Evolutionary conservation across 2,888 invertebrate genomes (phyloP).

Genomic region (Trypoxylon attenuatum): DNA sequence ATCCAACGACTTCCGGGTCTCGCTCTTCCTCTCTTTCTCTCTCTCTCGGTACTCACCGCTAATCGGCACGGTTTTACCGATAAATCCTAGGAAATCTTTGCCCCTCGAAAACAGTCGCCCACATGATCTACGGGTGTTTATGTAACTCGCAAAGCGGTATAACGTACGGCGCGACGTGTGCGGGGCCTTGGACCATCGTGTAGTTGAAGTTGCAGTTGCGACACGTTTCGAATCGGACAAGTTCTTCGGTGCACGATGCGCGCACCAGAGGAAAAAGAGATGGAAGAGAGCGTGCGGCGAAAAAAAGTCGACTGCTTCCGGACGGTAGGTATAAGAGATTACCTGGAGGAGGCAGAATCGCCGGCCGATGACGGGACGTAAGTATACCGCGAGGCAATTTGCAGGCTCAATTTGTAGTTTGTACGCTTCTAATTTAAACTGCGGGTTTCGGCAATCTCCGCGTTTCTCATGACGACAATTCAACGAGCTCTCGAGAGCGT

Average conservation of each 20-base stretch:
- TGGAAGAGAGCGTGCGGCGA: not conserved
- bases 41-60: constrained; percentile 46
- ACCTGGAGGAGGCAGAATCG: constrained; percentile 3
- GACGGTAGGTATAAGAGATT: constrained; percentile 13
- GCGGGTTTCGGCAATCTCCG: constrained; percentile 69
- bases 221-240: not conserved
- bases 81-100: constrained; percentile 11
- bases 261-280: not conserved
- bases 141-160: not conserved
- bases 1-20: constrained; percentile 49
- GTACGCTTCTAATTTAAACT: constrained; percentile 70
- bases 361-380: constrained; percentile 23
- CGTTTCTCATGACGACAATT: constrained; percentile 68
- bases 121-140: not conserved
- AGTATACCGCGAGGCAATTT: constrained; percentile 65
- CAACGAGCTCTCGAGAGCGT: constrained; percentile 44
- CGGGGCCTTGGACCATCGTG: not conserved
- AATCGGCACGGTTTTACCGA: constrained; percentile 46
- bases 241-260: not conserved
- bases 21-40: too few species aligned
- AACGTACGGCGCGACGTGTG: not conserved
- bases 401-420: constrained; percentile 66
- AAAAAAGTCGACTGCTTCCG: constrained; percentile 15
- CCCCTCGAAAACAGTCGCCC: not conserved
- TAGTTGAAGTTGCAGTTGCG: not conserved